Evolutionary conservation across 2,888 invertebrate species (phyloP).

Genomic region (Coremacera marginata): DNA sequence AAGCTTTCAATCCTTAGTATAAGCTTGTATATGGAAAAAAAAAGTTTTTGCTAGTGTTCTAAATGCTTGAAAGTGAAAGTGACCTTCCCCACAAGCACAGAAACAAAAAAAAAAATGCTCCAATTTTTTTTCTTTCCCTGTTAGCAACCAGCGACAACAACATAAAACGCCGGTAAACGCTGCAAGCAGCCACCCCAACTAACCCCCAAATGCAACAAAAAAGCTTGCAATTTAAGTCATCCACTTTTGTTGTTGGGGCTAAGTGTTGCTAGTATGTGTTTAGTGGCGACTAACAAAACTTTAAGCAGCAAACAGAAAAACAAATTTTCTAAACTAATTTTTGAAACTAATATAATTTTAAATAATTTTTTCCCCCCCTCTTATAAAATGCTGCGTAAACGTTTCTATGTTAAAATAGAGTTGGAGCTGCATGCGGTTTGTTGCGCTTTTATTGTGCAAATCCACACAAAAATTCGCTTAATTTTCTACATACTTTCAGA

Average conservation of each 20-base stretch:
- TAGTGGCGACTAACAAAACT: neutral
- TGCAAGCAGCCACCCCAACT: neutral
- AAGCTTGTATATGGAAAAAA: neutral
- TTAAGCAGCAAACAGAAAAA: neutral
- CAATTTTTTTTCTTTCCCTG: neutral
- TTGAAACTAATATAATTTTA: too few relatives aligned
- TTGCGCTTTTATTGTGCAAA: neutral
- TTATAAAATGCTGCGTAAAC: constrained; percentile 51
- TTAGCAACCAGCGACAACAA: constrained; percentile 28
- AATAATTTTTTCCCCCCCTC: too few relatives aligned
- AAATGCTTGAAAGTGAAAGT: neutral
- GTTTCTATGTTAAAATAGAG: constrained; percentile 61
- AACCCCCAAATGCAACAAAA: neutral
- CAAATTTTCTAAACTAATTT: too few relatives aligned
- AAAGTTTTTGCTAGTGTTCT: neutral
- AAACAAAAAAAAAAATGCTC: neutral
- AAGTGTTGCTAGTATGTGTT: neutral
- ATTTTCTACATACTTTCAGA: constrained; percentile 49
- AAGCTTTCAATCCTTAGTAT: too few relatives aligned
- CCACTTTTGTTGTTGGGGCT: neutral
- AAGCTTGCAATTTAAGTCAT: neutral
- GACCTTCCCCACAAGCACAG: neutral
- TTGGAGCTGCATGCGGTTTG: constrained; percentile 65
- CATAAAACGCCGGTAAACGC: constrained; percentile 9
- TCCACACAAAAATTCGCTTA: neutral